Conservation (phyloP, 2,888 invertebrate genomes). For the Heptascelio sp. region DNA sequence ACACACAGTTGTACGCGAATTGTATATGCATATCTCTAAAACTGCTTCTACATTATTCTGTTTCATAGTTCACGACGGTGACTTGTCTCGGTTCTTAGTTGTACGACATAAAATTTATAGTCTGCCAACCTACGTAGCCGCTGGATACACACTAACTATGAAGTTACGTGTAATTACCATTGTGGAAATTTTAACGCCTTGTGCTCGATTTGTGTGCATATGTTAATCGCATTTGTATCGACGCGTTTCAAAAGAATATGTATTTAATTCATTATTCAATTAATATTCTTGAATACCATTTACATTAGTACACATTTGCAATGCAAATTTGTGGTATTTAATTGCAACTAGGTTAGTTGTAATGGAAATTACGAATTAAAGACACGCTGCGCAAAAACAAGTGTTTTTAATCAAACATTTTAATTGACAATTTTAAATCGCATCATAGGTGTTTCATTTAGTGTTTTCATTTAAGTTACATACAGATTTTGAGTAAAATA, state of each 20-base stretch:
- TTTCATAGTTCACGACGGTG: constrained; percentile 76
- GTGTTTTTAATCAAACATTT: no score
- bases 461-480: no score
- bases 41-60: constrained; percentile 76
- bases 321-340: no score
- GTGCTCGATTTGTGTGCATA: constrained; percentile 71
- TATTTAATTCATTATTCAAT: no score
- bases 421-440: no score
- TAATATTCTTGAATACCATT: no score
- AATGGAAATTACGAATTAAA: no score
- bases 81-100: constrained; percentile 72
- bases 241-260: constrained; percentile 53
- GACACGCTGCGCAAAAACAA: no score
- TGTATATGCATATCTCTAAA: constrained; percentile 53
- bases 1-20: constrained; percentile 62
- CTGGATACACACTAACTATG: constrained; percentile 77
- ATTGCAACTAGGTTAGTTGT: no score
- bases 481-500: no score
- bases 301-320: no score
- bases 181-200: constrained; percentile 76
- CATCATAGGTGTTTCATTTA: no score
- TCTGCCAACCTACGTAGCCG: constrained; percentile 71
- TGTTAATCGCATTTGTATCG: constrained; percentile 74
- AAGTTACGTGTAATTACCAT: constrained; percentile 78
- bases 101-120: constrained; percentile 77